A percentile compares a stretch with the other conserved stretches of the same genome.
phyloP scores from a whole-genome alignment of 1,140 invertebrate genomes.

The Musca vetustissima region DNA sequence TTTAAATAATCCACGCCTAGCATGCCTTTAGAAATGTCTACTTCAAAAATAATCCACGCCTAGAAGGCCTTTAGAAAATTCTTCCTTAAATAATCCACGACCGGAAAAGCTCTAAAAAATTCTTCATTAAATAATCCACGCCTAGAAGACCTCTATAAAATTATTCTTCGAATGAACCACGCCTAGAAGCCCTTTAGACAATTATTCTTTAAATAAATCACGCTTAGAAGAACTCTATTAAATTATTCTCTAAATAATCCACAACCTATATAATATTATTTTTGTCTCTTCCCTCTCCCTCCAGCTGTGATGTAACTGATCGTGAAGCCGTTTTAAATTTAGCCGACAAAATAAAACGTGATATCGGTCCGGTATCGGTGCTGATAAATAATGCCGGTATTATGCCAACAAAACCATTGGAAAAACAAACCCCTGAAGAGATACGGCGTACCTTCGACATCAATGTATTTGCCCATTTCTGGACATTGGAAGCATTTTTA shows the following conservation, averaged over 20 bases:
- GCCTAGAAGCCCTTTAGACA: too few relatives aligned
- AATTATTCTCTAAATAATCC: neutral
- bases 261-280: too few relatives aligned
- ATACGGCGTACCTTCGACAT: slow-evolving; percentile 68
- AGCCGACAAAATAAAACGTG: slow-evolving; percentile 61
- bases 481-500: slow-evolving; percentile 76
- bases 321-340: slow-evolving; percentile 62
- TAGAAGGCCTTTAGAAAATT: too few relatives aligned
- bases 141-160: too few relatives aligned
- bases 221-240: too few relatives aligned
- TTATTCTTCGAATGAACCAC: too few relatives aligned
- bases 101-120: too few relatives aligned
- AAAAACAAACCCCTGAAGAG: slow-evolving; percentile 62
- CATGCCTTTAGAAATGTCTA: too few relatives aligned
- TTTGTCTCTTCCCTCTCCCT: neutral
- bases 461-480: slow-evolving; percentile 74
- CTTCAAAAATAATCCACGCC: neutral
- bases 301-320: slow-evolving; percentile 71
- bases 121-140: too few relatives aligned
- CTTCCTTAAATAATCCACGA: neutral
- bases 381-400: slow-evolving; percentile 80
- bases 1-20: too few relatives aligned
- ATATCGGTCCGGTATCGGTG: slow-evolving; percentile 69
- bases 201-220: too few relatives aligned
- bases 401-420: slow-evolving; percentile 67